Conservation (phyloP, 2,113 vertebrate genomes). For the Oncorhynchus keta region DNA sequence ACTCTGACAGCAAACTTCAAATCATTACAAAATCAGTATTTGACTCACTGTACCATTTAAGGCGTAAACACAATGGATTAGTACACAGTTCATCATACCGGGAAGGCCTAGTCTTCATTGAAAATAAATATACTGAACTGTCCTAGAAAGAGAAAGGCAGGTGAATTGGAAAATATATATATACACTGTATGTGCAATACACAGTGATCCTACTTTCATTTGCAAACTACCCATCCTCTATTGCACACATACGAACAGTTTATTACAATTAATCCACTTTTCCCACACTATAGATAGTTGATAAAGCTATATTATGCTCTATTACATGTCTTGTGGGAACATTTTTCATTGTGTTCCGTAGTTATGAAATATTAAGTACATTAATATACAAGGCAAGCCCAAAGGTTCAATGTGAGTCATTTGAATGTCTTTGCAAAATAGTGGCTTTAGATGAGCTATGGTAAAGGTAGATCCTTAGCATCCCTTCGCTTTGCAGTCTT, state of each 20-base stretch:
- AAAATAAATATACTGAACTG: constrained; percentile 63
- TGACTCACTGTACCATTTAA: constrained; percentile 57
- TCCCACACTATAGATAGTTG: neutral
- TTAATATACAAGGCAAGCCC: neutral
- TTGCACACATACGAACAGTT: neutral
- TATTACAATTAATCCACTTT: neutral
- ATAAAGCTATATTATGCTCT: neutral
- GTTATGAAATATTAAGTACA: neutral
- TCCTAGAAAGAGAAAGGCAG: constrained; percentile 18
- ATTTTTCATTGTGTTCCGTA: constrained; percentile 1
- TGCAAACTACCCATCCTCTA: neutral
- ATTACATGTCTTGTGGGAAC: neutral
- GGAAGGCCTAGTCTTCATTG: constrained; percentile 54
- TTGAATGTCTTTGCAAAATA: constrained; percentile 24
- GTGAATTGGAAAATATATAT: constrained; percentile 31
- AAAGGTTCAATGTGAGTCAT: neutral
- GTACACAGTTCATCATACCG: constrained; percentile 27
- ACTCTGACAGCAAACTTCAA: constrained; percentile 39
- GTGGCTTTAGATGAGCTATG: constrained; percentile 41
- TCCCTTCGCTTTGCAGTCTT: too few relatives aligned
- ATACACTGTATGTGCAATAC: constrained; percentile 34
- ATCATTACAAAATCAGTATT: constrained; percentile 32
- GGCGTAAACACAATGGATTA: constrained; percentile 46
- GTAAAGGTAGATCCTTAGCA: too few relatives aligned
- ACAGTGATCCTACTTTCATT: constrained; percentile 28